Evolutionary conservation across 2,888 invertebrate genomes (phyloP).

Genomic region (Cyclophora punctaria): DNA sequence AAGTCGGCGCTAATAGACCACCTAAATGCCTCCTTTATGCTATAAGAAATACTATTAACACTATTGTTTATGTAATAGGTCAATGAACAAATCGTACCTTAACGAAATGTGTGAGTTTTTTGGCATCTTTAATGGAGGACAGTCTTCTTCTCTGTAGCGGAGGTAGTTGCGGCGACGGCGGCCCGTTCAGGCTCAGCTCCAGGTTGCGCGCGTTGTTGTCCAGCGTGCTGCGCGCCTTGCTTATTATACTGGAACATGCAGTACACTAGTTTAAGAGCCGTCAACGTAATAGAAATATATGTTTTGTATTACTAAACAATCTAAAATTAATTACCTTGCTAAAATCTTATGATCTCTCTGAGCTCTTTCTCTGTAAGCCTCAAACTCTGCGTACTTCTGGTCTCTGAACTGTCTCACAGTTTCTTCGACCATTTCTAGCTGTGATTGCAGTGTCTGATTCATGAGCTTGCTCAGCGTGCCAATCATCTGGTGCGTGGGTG

Average conservation of each 20-base stretch:
- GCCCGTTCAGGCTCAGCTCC: constrained; percentile 46
- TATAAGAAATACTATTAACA: no score
- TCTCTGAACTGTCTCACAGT: constrained; percentile 84
- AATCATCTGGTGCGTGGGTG: constrained; percentile 71
- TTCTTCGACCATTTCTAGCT: constrained; percentile 82
- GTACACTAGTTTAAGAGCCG: no score
- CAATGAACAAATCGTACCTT: constrained; percentile 37
- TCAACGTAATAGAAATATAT: background rate
- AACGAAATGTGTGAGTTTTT: constrained; percentile 49
- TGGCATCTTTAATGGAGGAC: constrained; percentile 68
- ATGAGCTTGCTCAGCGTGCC: constrained; percentile 79
- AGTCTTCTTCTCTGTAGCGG: constrained; percentile 67
- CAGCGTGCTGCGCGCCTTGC: constrained; percentile 42
- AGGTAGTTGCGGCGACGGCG: constrained; percentile 59
- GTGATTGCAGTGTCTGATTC: constrained; percentile 79
- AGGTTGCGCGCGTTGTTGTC: constrained; percentile 41
- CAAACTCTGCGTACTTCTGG: constrained; percentile 83
- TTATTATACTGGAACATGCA: constrained; percentile 53
- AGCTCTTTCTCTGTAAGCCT: constrained; percentile 82
- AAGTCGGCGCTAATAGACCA: no score
- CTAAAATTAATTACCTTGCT: constrained; percentile 61
- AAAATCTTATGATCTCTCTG: constrained; percentile 82
- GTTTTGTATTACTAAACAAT: background rate
- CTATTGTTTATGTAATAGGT: background rate
- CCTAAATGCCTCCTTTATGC: no score